Conservation (phyloP, 2,888 invertebrate species). For the Thelaira solivaga region DNA sequence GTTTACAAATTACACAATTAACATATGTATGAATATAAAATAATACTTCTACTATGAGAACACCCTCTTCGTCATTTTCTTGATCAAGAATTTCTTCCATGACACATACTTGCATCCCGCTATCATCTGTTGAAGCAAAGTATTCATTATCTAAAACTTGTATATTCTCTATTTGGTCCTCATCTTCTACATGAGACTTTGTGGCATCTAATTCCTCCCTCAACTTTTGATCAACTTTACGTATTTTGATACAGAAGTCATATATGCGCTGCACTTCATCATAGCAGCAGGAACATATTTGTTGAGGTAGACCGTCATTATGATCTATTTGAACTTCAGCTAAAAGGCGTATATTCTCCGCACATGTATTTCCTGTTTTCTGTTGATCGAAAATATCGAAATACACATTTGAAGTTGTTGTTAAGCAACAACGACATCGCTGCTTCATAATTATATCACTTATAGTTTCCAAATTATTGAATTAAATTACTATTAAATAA, state of each 20-base stretch:
- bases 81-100: conserved; percentile 45
- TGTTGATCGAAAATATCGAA: conserved; percentile 34
- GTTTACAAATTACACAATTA: no score
- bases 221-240: conserved; percentile 17
- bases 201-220: conserved; percentile 16
- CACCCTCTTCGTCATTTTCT: conserved; percentile 12
- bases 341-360: conserved; percentile 38
- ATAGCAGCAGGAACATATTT: conserved; percentile 40
- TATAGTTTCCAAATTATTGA: no score
- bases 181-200: not conserved
- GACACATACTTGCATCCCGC: conserved; percentile 31
- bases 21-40: no score
- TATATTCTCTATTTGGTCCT: conserved; percentile 21
- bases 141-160: conserved; percentile 40
- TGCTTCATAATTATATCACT: conserved; percentile 17
- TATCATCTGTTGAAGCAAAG: conserved; percentile 21
- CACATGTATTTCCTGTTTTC: conserved; percentile 17
- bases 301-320: conserved; percentile 37
- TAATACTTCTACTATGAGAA: conserved; percentile 39
- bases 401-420: conserved; percentile 4
- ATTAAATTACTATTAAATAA: no score
- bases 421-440: conserved; percentile 49
- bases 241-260: conserved; percentile 30
- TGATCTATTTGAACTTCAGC: conserved; percentile 43
- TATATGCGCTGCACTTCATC: conserved; percentile 24